Evolutionary conservation across 2,797 vertebrate genomes (phyloP), one percentile per base, ranked within the genome.

Genomic region (Sebastolobus altivelis): DNA sequence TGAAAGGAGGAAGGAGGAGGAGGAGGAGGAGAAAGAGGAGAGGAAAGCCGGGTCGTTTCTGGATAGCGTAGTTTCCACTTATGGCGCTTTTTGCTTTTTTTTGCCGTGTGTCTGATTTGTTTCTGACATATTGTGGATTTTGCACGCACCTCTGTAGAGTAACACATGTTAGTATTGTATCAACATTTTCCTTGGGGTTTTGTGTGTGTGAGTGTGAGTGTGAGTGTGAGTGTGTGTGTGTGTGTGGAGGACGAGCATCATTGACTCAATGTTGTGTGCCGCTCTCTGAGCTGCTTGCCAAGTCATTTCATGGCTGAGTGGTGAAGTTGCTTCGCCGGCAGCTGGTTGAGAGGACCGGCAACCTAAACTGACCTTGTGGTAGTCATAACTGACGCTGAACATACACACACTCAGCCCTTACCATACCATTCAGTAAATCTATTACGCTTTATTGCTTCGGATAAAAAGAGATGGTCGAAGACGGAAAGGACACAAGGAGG

Each of bases 241-340:
- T 72, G 80, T 75, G 87, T 72, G 61, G 68, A 88, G 83, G 94
- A 89, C 81, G 92, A 92, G 93, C 92, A 90, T 93, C 94, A 94
- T 93, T 92, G 94, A 92, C 82, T 93, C 93, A 87, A 80, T 90
- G 92, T 88, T 85, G 92, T 91, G 93, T 80, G 91, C 79, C 63
- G 71, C 90, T 93, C 84, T 82, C 84, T 66, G 81, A 91, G 89
- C 83, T 73, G 90, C 91, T 87, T 94, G 94, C 94, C 94, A 95
- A 95, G 93, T 95, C 94, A 95, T 95, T 95, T 95, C 94, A 95
- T 93, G 94, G 92, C 93, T 94, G 92, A 94, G 91, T 91, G 94
- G 91, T 83, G 78, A 92, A 94, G 93, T 92, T 92, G 92, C 94
- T 93, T 92, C 77, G 70, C 86, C 79, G 90, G 94, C 94, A 95